Percentiles rank a stretch among this genome's conserved stretches.
phyloP scores from a whole-genome alignment of 2,797 vertebrate species.

The Sebastes vulpes region DNA sequence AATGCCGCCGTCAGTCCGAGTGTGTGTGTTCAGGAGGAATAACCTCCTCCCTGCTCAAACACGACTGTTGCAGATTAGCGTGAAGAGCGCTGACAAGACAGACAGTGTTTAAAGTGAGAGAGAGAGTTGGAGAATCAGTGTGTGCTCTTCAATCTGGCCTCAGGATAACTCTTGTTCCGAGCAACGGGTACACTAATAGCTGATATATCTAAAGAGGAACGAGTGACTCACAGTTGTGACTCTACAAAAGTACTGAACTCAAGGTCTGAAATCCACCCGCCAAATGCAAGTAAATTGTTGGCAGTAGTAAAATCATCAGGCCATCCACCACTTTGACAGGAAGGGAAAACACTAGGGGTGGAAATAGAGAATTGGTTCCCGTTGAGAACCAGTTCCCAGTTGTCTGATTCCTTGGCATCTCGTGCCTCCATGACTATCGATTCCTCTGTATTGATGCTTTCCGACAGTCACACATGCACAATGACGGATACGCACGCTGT shows the following conservation, averaged over 20 bases:
- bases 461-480: too few relatives aligned
- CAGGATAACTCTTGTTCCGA: conserved; percentile 16
- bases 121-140: not conserved
- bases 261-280: too few relatives aligned
- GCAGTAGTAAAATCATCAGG: too few relatives aligned
- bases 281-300: too few relatives aligned
- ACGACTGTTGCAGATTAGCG: conserved; percentile 27
- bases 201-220: not conserved
- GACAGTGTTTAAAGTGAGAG: conserved; percentile 21
- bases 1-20: conserved; percentile 15
- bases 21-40: conserved; percentile 17
- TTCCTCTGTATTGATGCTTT: too few relatives aligned
- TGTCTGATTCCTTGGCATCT: too few relatives aligned
- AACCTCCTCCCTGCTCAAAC: conserved; percentile 32
- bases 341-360: too few relatives aligned
- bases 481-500: too few relatives aligned
- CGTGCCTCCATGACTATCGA: accelerated
- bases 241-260: not conserved
- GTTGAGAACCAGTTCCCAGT: too few relatives aligned
- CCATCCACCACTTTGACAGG: too few relatives aligned
- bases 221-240: not conserved
- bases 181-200: conserved; percentile 8
- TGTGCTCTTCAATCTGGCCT: conserved; percentile 24
- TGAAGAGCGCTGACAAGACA: conserved; percentile 16
- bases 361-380: too few relatives aligned